These are phyloP conservation scores for Oscarella lobularis DNA, from an alignment of 37 sponge, comb jelly and placozoan genomes.

Conservation along the genomic window DNA sequence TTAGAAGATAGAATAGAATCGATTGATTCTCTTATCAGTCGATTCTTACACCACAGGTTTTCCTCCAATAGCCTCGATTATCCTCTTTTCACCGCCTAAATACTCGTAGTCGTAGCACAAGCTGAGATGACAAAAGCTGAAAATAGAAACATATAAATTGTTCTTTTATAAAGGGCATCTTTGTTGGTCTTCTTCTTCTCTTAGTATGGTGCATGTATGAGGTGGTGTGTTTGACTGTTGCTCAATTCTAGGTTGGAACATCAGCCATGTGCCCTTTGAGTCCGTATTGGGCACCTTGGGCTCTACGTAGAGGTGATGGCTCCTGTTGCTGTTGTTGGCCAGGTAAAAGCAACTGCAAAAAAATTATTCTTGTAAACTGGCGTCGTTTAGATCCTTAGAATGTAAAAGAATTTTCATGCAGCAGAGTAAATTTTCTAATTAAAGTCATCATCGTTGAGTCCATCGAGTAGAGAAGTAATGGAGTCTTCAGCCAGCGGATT, in stretches of 20 bases:
- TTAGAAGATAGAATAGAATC: too few species aligned
- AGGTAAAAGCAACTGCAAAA: slow-evolving; percentile 38
- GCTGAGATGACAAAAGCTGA: too few species aligned
- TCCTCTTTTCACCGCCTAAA: too few species aligned
- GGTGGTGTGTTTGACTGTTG: slow-evolving; percentile 8
- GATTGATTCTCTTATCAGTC: too few species aligned
- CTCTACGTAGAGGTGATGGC: slow-evolving; percentile 61
- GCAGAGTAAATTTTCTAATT: too few species aligned
- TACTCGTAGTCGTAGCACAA: too few species aligned
- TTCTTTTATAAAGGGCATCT: slow-evolving; percentile 40
- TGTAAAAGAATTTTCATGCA: slow-evolving; percentile 28
- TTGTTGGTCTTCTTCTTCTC: slow-evolving; percentile 40
- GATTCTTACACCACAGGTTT: too few species aligned
- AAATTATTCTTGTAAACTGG: background rate
- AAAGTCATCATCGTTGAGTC: too few species aligned
- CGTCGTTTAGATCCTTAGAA: slow-evolving; percentile 31
- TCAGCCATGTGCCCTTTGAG: slow-evolving; percentile 53
- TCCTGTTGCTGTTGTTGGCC: slow-evolving; percentile 71
- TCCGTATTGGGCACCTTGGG: slow-evolving; percentile 49
- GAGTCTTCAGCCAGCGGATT: too few species aligned
- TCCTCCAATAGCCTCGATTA: too few species aligned
- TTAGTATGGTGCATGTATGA: slow-evolving; percentile 51
- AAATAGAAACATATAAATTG: too few species aligned
- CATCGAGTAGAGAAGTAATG: too few species aligned
- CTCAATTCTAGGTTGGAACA: slow-evolving; percentile 42